phyloP scores from a whole-genome alignment of 1,140 invertebrate genomes.

The Bombyx mandarina region DNA sequence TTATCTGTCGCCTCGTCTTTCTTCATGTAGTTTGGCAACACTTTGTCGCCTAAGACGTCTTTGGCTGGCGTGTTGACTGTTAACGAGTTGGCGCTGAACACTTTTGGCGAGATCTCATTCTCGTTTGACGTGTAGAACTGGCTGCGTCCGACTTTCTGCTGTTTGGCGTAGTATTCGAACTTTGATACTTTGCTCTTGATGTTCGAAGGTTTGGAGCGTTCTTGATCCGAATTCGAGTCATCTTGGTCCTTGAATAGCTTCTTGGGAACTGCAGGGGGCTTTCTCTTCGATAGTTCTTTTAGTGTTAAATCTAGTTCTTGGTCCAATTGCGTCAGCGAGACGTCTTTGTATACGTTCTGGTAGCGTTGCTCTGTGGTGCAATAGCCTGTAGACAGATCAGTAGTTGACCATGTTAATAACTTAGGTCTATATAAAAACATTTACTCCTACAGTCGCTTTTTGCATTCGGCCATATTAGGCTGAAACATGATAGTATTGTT shows the following conservation, averaged over 20 bases:
- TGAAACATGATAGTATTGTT: no score
- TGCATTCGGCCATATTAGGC: no score
- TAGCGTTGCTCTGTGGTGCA: conserved; percentile 37
- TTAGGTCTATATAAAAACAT: no score
- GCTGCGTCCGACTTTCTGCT: conserved; percentile 57
- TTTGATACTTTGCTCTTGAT: conserved; percentile 75
- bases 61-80: conserved; percentile 85
- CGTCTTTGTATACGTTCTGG: conserved; percentile 57
- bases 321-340: conserved; percentile 45
- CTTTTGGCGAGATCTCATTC: conserved; percentile 78
- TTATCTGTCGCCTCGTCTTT: conserved; percentile 57
- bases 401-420: no score
- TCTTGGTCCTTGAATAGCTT: conserved; percentile 58
- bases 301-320: conserved; percentile 62
- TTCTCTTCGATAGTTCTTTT: conserved; percentile 52
- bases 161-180: conserved; percentile 74
- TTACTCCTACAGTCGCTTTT: no score
- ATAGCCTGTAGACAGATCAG: no score
- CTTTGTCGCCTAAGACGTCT: conserved; percentile 78
- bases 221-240: conserved; percentile 52
- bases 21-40: conserved; percentile 71
- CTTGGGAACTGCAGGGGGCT: conserved; percentile 55
- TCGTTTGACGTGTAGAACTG: conserved; percentile 49
- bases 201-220: conserved; percentile 44
- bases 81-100: conserved; percentile 81